phyloP scores from a whole-genome alignment of 2,888 invertebrate genomes.

The Amiota mariae region DNA sequence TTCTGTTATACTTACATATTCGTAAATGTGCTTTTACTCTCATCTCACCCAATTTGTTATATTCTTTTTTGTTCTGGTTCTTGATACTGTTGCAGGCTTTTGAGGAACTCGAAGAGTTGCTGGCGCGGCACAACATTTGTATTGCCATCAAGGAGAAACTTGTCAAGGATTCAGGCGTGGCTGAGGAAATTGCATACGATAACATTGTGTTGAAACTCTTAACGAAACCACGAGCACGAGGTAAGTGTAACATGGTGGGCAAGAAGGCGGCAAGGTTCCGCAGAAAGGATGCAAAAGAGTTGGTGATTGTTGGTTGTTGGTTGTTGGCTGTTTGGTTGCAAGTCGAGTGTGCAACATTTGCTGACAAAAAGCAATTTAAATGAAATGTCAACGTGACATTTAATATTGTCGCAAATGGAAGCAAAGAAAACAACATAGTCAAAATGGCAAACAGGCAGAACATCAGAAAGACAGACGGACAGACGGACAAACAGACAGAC shows the following conservation, averaged over 20 bases:
- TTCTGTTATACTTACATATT: background rate
- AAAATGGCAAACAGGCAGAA: background rate
- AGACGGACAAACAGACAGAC: background rate
- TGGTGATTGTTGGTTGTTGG: background rate
- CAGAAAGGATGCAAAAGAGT: slow-evolving; percentile 8
- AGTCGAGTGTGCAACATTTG: slow-evolving; percentile 21
- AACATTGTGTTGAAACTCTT: slow-evolving; percentile 88
- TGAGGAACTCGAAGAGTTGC: slow-evolving; percentile 90
- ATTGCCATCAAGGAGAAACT: slow-evolving; percentile 95
- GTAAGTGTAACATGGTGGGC: slow-evolving; percentile 76
- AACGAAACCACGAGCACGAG: slow-evolving; percentile 90
- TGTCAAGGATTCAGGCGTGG: slow-evolving; percentile 96
- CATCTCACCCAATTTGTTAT: background rate
- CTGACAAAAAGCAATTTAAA: slow-evolving; percentile 39
- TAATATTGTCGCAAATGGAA: background rate
- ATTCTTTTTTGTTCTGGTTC: background rate
- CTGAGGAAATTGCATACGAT: slow-evolving; percentile 89
- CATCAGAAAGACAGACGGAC: background rate
- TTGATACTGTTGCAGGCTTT: slow-evolving; percentile 82
- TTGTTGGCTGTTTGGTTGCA: background rate
- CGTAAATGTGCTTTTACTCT: slow-evolving; percentile 19
- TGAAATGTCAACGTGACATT: slow-evolving; percentile 46
- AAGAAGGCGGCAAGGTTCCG: background rate
- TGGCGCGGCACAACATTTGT: slow-evolving; percentile 89
- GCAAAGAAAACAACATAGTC: no score